Conservation (phyloP, 2,888 invertebrate genomes). For the Eupithecia insigniata region DNA sequence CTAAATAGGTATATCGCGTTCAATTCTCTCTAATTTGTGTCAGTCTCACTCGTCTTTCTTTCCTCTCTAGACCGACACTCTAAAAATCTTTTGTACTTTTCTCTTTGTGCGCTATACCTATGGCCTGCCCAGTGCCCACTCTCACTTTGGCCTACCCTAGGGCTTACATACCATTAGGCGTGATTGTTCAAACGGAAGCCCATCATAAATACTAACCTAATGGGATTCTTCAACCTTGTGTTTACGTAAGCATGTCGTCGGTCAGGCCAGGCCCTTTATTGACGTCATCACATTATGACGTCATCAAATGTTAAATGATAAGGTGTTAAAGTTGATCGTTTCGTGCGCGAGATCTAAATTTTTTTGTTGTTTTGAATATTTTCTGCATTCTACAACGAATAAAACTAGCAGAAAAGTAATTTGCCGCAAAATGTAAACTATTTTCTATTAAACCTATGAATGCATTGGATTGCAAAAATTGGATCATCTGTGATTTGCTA, state of each 20-base stretch:
- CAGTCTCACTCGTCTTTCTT: background rate
- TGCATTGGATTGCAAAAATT: too few relatives aligned
- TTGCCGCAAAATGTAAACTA: too few relatives aligned
- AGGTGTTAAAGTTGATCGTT: too few relatives aligned
- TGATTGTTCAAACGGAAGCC: background rate
- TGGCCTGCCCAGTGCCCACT: background rate
- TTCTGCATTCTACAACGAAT: too few relatives aligned
- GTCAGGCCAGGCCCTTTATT: background rate
- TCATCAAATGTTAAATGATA: background rate
- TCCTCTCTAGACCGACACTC: background rate
- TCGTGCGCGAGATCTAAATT: too few relatives aligned
- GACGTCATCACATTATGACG: constrained; percentile 2
- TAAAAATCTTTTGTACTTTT: background rate
- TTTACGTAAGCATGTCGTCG: background rate
- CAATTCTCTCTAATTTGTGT: background rate
- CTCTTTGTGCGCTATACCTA: background rate
- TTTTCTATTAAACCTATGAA: too few relatives aligned
- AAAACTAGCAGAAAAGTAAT: too few relatives aligned
- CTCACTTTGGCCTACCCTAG: background rate
- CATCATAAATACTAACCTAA: background rate
- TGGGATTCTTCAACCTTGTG: background rate
- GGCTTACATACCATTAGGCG: background rate
- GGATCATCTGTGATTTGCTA: too few relatives aligned
- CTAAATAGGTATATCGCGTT: too few relatives aligned
- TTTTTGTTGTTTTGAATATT: too few relatives aligned